phyloP scores from a whole-genome alignment of 2,888 invertebrate species.

The Brenthis ino region DNA sequence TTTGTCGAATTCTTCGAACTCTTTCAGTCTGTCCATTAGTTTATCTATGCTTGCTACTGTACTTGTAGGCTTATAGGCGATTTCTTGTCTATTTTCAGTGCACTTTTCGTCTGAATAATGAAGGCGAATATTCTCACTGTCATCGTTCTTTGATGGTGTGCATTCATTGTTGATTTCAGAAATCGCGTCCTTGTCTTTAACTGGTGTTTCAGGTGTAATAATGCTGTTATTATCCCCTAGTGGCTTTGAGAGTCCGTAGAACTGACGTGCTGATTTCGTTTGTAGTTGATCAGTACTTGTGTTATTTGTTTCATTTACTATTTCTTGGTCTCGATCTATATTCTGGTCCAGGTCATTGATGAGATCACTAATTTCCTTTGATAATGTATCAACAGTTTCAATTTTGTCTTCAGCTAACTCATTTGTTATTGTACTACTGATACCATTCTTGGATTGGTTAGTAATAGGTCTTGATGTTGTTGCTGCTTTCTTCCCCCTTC shows the following conservation, averaged over 20 bases:
- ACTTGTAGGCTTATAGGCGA: conserved; percentile 64
- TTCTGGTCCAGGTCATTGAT: conserved; percentile 73
- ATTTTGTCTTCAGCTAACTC: conserved; percentile 62
- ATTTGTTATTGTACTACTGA: conserved; percentile 51
- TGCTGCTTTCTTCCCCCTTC: conserved; percentile 72
- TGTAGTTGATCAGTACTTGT: conserved; percentile 54
- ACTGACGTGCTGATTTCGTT: conserved; percentile 64
- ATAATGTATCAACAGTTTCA: conserved; percentile 71
- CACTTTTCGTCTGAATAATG: conserved; percentile 70
- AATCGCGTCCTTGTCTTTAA: conserved; percentile 63
- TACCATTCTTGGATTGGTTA: conserved; percentile 45
- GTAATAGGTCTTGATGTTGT: conserved; percentile 52
- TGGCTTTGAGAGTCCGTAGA: conserved; percentile 68
- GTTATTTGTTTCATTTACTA: conserved; percentile 46
- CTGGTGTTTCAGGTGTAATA: conserved; percentile 63
- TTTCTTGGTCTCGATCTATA: conserved; percentile 64
- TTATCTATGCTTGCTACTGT: conserved; percentile 74
- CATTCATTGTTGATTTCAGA: conserved; percentile 57
- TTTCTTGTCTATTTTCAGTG: conserved; percentile 62
- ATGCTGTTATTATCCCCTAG: conserved; percentile 65
- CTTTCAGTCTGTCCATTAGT: conserved; percentile 76
- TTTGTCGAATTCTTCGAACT: conserved; percentile 77
- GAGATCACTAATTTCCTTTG: conserved; percentile 76
- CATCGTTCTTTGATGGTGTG: conserved; percentile 71
- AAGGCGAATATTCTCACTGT: conserved; percentile 73